Conservation (phyloP, 1,140 invertebrate species). For the Nasonia vitripennis region DNA sequence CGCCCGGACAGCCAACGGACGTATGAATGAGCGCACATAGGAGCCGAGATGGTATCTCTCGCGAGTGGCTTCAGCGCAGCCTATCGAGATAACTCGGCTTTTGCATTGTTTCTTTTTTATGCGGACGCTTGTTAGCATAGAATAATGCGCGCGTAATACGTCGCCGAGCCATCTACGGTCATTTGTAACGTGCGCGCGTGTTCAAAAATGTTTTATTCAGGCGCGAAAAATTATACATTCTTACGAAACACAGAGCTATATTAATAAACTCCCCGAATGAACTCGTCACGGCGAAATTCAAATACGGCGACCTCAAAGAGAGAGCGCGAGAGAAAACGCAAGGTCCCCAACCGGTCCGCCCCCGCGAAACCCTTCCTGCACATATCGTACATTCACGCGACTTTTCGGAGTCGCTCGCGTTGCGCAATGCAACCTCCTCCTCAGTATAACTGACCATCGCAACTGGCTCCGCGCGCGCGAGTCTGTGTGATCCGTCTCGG, state of each 20-base stretch:
- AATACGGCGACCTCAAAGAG: constrained; percentile 39
- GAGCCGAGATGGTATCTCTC: constrained; percentile 12
- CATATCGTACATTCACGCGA: not conserved
- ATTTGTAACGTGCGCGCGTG: not conserved
- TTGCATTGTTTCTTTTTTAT: not conserved
- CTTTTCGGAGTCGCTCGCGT: not conserved
- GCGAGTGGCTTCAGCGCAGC: not conserved
- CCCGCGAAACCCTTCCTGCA: constrained; percentile 34
- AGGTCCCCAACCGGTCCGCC: constrained; percentile 57
- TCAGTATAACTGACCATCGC: not conserved
- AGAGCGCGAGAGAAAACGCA: constrained; percentile 51
- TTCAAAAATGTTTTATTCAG: too few relatives aligned
- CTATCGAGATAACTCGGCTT: not conserved
- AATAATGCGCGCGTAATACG: not conserved
- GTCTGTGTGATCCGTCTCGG: constrained; percentile 41
- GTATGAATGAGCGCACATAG: constrained; percentile 9
- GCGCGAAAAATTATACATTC: not conserved
- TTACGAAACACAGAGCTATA: not conserved
- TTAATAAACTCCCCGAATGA: not conserved
- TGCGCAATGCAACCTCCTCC: not conserved
- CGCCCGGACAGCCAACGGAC: not conserved
- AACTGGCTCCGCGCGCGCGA: not conserved
- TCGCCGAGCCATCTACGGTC: not conserved
- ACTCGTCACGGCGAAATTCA: not conserved
- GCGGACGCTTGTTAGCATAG: constrained; percentile 5